Percentiles rank a stretch among this genome's conserved stretches.
Evolutionary conservation across 2,888 invertebrate species (phyloP).

Genomic region (Synanthedon tipuliformis): DNA sequence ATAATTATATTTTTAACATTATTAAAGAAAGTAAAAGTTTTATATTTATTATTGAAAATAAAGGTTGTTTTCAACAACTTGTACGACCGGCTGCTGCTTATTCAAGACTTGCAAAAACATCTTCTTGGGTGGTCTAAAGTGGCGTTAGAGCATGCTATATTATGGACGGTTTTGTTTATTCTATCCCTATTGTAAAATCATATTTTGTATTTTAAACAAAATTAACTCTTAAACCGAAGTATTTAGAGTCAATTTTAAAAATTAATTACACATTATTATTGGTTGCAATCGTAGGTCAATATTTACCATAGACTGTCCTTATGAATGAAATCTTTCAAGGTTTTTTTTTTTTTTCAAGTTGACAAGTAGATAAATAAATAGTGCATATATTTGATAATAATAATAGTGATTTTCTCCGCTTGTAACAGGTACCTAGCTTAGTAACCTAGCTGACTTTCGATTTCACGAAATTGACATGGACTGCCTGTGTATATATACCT

Average conservation of each 20-base stretch:
- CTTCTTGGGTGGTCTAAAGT: slow-evolving; percentile 62
- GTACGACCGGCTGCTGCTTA: slow-evolving; percentile 36
- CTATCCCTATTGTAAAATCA: slow-evolving; percentile 19
- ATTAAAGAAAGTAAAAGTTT: neutral
- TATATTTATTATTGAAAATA: neutral
- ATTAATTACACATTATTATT: slow-evolving; percentile 11
- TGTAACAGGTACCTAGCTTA: too few relatives aligned
- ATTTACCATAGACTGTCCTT: slow-evolving; percentile 52
- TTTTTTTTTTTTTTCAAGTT: slow-evolving; percentile 4
- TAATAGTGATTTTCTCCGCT: neutral
- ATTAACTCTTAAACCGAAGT: neutral
- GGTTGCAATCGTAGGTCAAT: slow-evolving; percentile 40
- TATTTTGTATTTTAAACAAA: slow-evolving; percentile 3
- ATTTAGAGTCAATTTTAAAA: slow-evolving; percentile 10
- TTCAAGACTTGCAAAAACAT: slow-evolving; percentile 42
- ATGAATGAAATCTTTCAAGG: slow-evolving; percentile 60
- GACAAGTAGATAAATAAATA: slow-evolving; percentile 5
- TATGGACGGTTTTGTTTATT: slow-evolving; percentile 41
- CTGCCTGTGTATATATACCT: too few relatives aligned
- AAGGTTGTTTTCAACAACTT: neutral
- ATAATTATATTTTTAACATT: too few relatives aligned
- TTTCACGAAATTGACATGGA: too few relatives aligned
- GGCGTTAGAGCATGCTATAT: slow-evolving; percentile 56
- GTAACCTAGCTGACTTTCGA: too few relatives aligned
- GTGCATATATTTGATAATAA: neutral